Evolutionary conservation across 2,797 vertebrate genomes (phyloP), one percentile per base, ranked within the genome.

Genomic region (Hoplostethus atlanticus): DNA sequence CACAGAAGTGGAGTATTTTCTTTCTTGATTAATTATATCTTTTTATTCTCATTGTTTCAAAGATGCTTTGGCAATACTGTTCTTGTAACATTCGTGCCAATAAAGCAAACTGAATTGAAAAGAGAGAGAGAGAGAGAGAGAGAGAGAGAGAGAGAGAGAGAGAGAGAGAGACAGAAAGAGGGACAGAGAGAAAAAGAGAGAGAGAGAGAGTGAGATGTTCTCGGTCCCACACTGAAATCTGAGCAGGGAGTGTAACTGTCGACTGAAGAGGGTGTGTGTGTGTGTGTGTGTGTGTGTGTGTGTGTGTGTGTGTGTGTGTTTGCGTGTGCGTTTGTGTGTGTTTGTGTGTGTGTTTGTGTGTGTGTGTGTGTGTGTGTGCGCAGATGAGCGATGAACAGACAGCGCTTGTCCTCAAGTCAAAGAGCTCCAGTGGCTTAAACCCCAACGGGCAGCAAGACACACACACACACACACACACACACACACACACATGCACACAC

Each of bases 391-490:
- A 68, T 80, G 75, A 88, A 85, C 83, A 84, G 60, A 85, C 75
- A 78, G 78, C 60, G 51, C 61, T 86, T 83, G 79, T 80, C 82
- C 75, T 86, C 73, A 54, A 85, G 79, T 86, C 76, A 85, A 80
- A 84, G 77, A 80, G 67, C 63, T 79, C 73, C 57, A 68, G 63
- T 74, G 62, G 80, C 71, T 84, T 73, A 76, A 87, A 77, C 61
- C 64, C 70, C 76, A 70, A 59, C 21, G 25, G 79, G 56, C 54
- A 76, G 63, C 38, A 44, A 55, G 30, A 80, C 65, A 72, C 25
- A 80, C 7, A 76, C 48, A 71, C 6, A 69, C 68, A 87, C 89
- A 90, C 92, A 92, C 88, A 73, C 92, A 83, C 76, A 62, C 48
- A 60, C 4, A 48, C 81, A 59, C 62, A 66, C 9, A 69, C 68